phyloP scores from a whole-genome alignment of 1,140 invertebrate genomes.

The Gryon sp. region DNA sequence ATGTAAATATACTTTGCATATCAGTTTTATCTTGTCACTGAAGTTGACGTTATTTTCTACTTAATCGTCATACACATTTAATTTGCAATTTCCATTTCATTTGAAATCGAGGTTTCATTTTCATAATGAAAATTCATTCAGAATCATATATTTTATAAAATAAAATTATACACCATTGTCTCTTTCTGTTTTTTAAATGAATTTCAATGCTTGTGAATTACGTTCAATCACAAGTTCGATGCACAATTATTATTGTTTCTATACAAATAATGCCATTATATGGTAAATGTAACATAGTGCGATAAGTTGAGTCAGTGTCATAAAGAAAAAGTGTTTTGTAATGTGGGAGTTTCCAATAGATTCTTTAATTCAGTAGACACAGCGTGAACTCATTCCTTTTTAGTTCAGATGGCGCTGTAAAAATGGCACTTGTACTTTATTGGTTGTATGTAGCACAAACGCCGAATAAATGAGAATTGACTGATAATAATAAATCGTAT shows the following conservation, averaged over 20 bases:
- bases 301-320: conserved; percentile 17
- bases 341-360: conserved; percentile 30
- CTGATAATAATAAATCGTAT: neutral
- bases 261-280: conserved; percentile 37
- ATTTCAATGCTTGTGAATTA: conserved; percentile 26
- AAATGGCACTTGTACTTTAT: neutral
- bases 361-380: conserved; percentile 24
- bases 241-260: too few relatives aligned
- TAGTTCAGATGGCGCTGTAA: conserved; percentile 17
- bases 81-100: neutral
- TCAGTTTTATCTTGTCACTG: conserved; percentile 20
- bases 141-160: conserved; percentile 1
- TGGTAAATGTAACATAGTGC: conserved; percentile 15
- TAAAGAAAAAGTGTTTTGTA: conserved; percentile 38
- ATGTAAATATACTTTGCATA: conserved; percentile 34
- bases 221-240: conserved; percentile 42
- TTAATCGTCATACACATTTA: neutral
- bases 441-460: conserved; percentile 5
- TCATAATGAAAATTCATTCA: neutral
- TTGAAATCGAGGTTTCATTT: neutral
- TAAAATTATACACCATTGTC: neutral
- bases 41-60: neutral
- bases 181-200: too few relatives aligned
- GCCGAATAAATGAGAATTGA: neutral
- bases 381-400: conserved; percentile 28